Evolutionary conservation across 2,888 invertebrate species (phyloP), one percentile per base, ranked within the genome.

Genomic region (Scaptodrosophila latifasciaeformis): DNA sequence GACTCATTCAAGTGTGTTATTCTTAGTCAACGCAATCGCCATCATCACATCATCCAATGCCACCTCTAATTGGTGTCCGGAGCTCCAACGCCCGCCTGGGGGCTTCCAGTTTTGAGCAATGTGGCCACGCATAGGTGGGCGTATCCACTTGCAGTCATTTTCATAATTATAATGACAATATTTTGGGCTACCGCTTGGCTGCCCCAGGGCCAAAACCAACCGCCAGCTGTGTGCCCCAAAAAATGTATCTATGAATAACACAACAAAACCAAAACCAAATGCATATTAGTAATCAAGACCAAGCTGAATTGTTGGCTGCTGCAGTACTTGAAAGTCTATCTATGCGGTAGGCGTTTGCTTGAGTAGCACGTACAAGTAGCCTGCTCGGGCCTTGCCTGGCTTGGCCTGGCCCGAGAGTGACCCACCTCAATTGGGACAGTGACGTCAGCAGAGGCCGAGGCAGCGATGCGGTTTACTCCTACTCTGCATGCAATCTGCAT

Each of bases 141-240:
- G 24, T 24, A 7, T 3, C 24, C 24, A n/a, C 24, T 24, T 24
- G 7, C 3, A 5, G 7, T 24, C 24, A 24, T 24, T 24, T 24
- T 7, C 50, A 76, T 72, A 72, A 80, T 74, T 80, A 80, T 74
- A 77, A 80, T 74, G 80, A 74, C 80, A 74, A 77, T 74, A 71
- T 80, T 69, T 70, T 13, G 37, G 5, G 15, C 37, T 37, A 15
- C 12, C 6, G 35, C 35, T 13, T 13, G 30, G 30, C 30, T 12
- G 37, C 37, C 4, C 13, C n/a, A 17, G 15, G 9, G 37, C 17
- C 13, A 37, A 13, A 17, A 37, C 37, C 13, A 37, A 37, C 15
- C 37, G 62, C 56, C 72, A 79, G 77, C 77, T 65, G 35, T 15
- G 17, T 13, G 1, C 1, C 13, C 5, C 9, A 37, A 37, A 37